phyloP scores from a whole-genome alignment of 2,888 invertebrate genomes.

The Orthosia gracilis region DNA sequence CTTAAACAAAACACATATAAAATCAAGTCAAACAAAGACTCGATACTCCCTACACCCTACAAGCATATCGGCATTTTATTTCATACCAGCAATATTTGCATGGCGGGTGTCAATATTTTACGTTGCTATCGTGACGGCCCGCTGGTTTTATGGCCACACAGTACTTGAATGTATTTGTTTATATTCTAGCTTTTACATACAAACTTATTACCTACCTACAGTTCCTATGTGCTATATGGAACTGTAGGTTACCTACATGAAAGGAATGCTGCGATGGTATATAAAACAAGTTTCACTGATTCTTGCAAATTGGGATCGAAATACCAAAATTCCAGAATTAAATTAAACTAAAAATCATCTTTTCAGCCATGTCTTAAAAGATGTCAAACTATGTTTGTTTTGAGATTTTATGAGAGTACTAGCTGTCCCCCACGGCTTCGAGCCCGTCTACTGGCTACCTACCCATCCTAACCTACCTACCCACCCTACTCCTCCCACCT shows the following conservation, averaged over 20 bases:
- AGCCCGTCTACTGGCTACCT: no score
- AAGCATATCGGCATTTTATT: slow-evolving; percentile 65
- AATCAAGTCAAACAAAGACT: slow-evolving; percentile 42
- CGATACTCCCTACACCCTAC: slow-evolving; percentile 2
- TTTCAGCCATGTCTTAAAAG: not conserved
- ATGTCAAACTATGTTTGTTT: no score
- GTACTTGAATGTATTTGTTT: slow-evolving; percentile 65
- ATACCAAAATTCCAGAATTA: not conserved
- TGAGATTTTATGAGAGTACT: no score
- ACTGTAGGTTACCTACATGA: not conserved
- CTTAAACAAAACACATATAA: slow-evolving; percentile 39
- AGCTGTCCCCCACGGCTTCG: no score
- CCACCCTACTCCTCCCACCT: no score
- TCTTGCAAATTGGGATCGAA: not conserved
- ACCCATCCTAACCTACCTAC: no score
- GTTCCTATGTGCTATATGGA: not conserved
- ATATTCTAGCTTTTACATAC: slow-evolving; percentile 29
- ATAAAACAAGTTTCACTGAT: not conserved
- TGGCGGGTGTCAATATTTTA: slow-evolving; percentile 79
- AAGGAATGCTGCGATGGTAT: not conserved
- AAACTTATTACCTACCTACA: not conserved
- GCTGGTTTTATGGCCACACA: slow-evolving; percentile 66
- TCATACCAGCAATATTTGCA: slow-evolving; percentile 69
- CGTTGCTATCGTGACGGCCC: slow-evolving; percentile 74
- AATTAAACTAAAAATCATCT: no score